phyloP scores from a whole-genome alignment of 2,888 invertebrate genomes.

The Branchipolynoe longqiensis region DNA sequence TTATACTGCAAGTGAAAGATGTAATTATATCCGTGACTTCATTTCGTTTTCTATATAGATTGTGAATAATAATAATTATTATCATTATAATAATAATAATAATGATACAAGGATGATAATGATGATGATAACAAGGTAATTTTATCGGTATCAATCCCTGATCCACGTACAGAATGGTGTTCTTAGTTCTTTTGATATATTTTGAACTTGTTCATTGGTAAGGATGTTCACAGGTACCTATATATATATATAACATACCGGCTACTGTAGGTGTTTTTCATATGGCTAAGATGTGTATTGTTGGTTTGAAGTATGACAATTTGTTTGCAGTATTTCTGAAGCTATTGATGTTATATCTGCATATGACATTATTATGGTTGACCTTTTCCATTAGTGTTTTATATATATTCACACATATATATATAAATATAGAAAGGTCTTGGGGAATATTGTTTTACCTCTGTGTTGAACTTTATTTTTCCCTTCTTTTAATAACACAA shows the following conservation, averaged over 20 bases:
- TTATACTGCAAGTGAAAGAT: conserved; percentile 24
- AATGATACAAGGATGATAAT: no score
- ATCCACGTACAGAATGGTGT: background rate
- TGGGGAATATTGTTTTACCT: conserved; percentile 41
- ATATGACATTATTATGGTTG: conserved; percentile 36
- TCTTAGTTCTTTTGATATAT: conserved; percentile 52
- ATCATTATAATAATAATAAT: no score
- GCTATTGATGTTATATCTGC: conserved; percentile 52
- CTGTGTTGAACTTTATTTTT: conserved; percentile 22
- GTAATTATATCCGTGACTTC: conserved; percentile 28
- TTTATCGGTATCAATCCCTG: conserved; percentile 13
- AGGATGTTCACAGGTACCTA: conserved; percentile 20
- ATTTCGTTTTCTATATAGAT: conserved; percentile 26
- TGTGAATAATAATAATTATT: no score
- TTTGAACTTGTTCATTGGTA: conserved; percentile 38
- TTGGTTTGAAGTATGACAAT: conserved; percentile 49
- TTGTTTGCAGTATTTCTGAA: conserved; percentile 54
- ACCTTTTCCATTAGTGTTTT: conserved; percentile 44
- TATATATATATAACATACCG: no score
- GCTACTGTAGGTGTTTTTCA: conserved; percentile 52
- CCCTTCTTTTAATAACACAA: no score
- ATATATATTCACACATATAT: conserved; percentile 29
- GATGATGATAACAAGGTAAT: conserved; percentile 51
- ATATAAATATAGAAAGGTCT: conserved; percentile 22
- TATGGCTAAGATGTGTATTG: conserved; percentile 39